Conservation (phyloP, 2,888 invertebrate genomes). For the Hedya salicella region DNA sequence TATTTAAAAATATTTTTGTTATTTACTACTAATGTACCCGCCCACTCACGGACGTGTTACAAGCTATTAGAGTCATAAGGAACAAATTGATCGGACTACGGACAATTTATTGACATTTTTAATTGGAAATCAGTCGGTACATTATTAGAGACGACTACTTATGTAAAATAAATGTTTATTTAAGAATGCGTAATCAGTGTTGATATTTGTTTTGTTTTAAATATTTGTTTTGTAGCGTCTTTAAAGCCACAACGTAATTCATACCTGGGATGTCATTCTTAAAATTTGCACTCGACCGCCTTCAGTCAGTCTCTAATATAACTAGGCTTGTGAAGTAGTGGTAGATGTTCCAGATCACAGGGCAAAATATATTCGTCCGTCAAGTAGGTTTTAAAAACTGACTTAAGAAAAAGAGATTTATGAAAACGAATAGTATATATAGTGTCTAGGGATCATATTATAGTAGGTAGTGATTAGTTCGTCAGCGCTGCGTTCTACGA, state of each 20-base stretch:
- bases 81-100: conserved; percentile 49
- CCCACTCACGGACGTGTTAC: conserved; percentile 42
- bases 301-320: not conserved
- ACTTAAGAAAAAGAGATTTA: too few relatives aligned
- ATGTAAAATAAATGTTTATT: conserved; percentile 27
- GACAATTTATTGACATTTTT: conserved; percentile 44
- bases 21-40: conserved; percentile 17
- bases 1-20: conserved; percentile 13
- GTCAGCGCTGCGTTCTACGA: too few relatives aligned
- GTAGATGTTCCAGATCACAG: too few relatives aligned
- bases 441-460: too few relatives aligned
- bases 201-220: conserved; percentile 15
- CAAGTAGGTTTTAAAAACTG: too few relatives aligned
- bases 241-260: too few relatives aligned
- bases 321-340: too few relatives aligned
- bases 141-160: conserved; percentile 15
- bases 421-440: too few relatives aligned
- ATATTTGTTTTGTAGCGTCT: conserved; percentile 14
- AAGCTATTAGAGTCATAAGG: conserved; percentile 54
- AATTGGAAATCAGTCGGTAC: conserved; percentile 15
- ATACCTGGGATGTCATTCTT: not conserved
- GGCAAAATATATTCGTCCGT: too few relatives aligned
- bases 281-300: too few relatives aligned
- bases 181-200: conserved; percentile 27
- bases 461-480: too few relatives aligned